Base-by-base conservation (phyloP, 2,797 vertebrate genomes). In the Chromobotia macracanthus region DNA sequence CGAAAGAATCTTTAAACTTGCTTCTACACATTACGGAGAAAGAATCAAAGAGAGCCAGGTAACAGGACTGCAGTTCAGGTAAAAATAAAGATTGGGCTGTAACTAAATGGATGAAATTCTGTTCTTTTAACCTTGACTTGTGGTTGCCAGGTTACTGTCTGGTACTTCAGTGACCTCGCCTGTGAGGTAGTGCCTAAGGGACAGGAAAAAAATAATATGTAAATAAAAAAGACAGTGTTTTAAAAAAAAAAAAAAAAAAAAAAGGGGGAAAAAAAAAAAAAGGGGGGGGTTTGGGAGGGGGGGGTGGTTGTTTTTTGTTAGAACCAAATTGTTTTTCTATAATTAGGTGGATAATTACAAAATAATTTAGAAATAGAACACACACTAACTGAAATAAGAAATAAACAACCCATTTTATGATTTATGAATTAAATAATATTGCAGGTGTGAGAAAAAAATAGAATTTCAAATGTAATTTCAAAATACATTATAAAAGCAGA, bases 91-190 rank as follows among this genome's bases (percentile, higher is more conserved):
- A 71, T 63, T 55, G n/a, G 46, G 58, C 8, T 23, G 10, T 60
- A 28, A 12, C n/a, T 56, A 77, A 44, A 58, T 15, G 11, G 2
- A 12, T 38, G 19, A 5, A 23, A 19, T 73, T 50, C 13, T 7
- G 5, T 50, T 31, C 5, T 60, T 68, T n/a, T 75, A 69, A n/a
- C 28, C 55, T 71, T 81, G 48, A 70, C 56, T 46, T 77, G 56
- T 46, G 66, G 48, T 69, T 75, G 31, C 77, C 46, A 69, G 79
- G 66, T 50, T 56, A 66, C 68, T 5, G 28, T 41, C 3, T 12
- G 56, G 70, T 71, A 75, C 19, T 18, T 60, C 8, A 63, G 58
- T 71, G 73, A 31, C 66, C 41, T 44, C 56, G 18, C 21, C 56
- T 16, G 48, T 25, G 23, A 38, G 19, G 35, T 11, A 11, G 9